Base-by-base conservation (phyloP, 2,888 invertebrate genomes). In the Rotaria magnacalcarata region DNA sequence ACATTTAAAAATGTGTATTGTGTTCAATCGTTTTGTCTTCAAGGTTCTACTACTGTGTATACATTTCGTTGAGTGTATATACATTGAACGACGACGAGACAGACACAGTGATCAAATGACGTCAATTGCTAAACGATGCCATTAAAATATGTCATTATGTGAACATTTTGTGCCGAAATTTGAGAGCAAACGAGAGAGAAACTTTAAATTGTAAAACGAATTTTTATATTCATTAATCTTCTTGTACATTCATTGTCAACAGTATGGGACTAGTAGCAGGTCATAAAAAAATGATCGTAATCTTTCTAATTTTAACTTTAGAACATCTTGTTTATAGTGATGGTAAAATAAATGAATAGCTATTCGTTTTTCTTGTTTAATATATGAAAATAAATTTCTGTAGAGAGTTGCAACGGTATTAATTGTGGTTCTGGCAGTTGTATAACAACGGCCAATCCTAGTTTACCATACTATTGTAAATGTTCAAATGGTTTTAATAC, bases 371-470 rank as follows among this genome's bases (percentile, higher is more conserved):
- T 5, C 34, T 34, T 16, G 6, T 14, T 19, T 34, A 34, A 1
- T 7, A 19, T 67, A 27, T 16, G 10, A 19, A 14, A 19, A 34
- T 27, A 19, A 34, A 19, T 19, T 67, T 19, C 2, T n/a, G 47
- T 80, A 80, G 80, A 47, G 47, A 43, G 47, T 10, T 86, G 86
- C 34, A 54, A 56, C 8, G 47, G 74, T 52, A 43, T 75, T 34
- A 74, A 85, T n/a, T 86, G 86, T 80, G 86, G 86, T 50, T 85
- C 85, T 43, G 86, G 86, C 10, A 56, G 41, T 34, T 86, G 86
- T 47, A 85, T 85, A 24, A 21, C 52, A 43, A 86, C 86, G 19
- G n/a, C 54, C 16, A 85, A 85, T 85, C 84, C 85, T 14, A 85
- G 54, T 56, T 67, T 84, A 54, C 84, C 84, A 34, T 87, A 87